phyloP scores from a whole-genome alignment of 2,888 invertebrate genomes.

The Blera fallax region DNA sequence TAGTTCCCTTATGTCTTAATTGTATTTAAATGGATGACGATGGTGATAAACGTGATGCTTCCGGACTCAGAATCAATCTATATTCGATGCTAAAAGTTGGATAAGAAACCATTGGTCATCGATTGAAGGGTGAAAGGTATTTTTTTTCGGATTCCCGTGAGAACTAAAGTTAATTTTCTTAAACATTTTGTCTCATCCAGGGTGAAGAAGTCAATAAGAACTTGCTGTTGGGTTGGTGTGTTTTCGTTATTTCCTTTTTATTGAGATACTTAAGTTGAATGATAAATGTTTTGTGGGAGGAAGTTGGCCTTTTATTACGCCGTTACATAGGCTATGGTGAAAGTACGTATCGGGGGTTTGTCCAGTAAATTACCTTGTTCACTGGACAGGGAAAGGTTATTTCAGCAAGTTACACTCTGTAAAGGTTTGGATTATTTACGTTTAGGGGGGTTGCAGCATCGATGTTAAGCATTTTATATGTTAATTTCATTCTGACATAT shows the following conservation, averaged over 20 bases:
- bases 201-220: neutral
- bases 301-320: constrained; percentile 8
- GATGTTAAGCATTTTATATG: neutral
- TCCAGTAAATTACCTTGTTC: neutral
- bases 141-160: neutral
- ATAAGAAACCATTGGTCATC: neutral
- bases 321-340: neutral
- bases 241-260: constrained; percentile 12
- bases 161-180: constrained; percentile 17
- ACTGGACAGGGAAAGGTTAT: neutral
- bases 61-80: neutral
- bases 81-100: neutral
- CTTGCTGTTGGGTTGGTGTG: neutral
- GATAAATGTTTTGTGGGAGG: constrained; percentile 16
- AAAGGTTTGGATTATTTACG: neutral
- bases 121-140: neutral
- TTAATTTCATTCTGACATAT: neutral
- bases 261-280: constrained; percentile 19
- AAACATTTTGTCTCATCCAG: neutral
- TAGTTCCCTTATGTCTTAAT: constrained; percentile 23
- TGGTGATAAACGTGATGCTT: constrained; percentile 29
- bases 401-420: neutral
- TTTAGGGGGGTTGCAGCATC: neutral
- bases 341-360: neutral
- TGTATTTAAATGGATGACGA: constrained; percentile 45